Base-by-base conservation (phyloP, 2,797 vertebrate species). In the Mustela erminea region DNA sequence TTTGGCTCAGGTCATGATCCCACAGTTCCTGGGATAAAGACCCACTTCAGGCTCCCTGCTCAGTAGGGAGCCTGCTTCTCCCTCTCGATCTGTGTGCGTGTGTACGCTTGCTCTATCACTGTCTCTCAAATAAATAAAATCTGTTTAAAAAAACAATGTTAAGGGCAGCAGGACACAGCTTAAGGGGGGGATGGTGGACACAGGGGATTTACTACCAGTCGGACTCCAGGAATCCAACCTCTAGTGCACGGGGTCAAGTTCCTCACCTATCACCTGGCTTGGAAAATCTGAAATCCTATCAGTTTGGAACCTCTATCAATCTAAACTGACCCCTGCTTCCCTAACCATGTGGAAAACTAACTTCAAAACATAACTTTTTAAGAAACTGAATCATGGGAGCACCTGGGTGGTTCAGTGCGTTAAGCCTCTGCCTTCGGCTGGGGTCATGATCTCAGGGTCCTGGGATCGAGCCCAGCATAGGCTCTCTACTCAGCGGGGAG, bases 301-400 rank as follows among this genome's bases (percentile, higher is more conserved):
- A 7, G 5, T 27, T 52, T 89, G 90, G 85, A 94, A 80, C 8
- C 18, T 80, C 62, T 56, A 9, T 75, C 60, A 6, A 56, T 81
- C 83, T 78, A 83, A 94, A 46, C 18, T 7, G 10, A 18, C 18
- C 32, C 29, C 43, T 23, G n/a, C 66, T 54, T 94, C 64, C 89
- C 38, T 35, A 15, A 96, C 75, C 81, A 78, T 95, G 35, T 29
- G 75, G 49, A 93, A 96, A 87, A 92, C 29, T 43, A 84, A 27
- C 68, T 87, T 96, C 25, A 92, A 86, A 82, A 87, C 32, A 74
- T 32, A 70, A 92, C 75, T 84, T 97, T 77, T 92, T 52, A 23
- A 95, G 56, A 95, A 85, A 90, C 29, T 54, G 90, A 94, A 84
- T 93, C 90, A 96, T 52, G 38, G 52, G 52, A 17, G 52, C 17